A percentile compares a stretch with the other conserved stretches of the same genome.
Conservation (phyloP, 2,113 vertebrate genomes). For the Mionectes macconnelli region DNA sequence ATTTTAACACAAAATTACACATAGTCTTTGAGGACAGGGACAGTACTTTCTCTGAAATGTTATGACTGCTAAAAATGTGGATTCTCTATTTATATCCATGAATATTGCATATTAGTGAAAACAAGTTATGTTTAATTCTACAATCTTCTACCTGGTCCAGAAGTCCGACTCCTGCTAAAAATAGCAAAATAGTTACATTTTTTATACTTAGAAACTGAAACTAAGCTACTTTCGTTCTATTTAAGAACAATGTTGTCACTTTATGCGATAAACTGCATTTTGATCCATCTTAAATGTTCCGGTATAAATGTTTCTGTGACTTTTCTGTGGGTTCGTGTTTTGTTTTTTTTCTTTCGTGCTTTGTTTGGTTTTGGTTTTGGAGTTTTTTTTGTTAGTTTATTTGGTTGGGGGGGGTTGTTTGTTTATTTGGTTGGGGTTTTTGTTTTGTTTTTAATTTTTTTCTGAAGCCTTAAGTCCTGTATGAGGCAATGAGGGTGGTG, state of each 20-base stretch:
- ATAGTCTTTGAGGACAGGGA: neutral
- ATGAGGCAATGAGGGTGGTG: rapidly evolving
- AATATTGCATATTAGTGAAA: neutral
- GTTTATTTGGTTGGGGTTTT: too few relatives aligned
- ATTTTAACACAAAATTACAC: neutral
- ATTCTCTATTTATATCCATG: neutral
- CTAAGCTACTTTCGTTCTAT: neutral
- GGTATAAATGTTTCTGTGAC: neutral
- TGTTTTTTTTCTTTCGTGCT: neutral
- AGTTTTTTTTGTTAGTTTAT: neutral
- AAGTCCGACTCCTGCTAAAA: neutral
- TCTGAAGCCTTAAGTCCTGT: neutral
- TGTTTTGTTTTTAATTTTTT: neutral
- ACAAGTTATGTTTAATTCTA: neutral
- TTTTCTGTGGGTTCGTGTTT: neutral
- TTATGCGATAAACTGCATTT: neutral
- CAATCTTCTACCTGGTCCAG: neutral
- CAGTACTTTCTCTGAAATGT: neutral
- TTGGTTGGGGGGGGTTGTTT: neutral
- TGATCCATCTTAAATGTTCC: neutral
- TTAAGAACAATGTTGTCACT: neutral
- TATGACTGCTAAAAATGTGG: neutral
- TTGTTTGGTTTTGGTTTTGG: too few relatives aligned
- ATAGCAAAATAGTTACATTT: neutral
- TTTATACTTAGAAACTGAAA: neutral